These are phyloP conservation scores for Acanthisitta chloris DNA, from an alignment of 2,113 vertebrate genomes.

Conservation along the genomic window DNA sequence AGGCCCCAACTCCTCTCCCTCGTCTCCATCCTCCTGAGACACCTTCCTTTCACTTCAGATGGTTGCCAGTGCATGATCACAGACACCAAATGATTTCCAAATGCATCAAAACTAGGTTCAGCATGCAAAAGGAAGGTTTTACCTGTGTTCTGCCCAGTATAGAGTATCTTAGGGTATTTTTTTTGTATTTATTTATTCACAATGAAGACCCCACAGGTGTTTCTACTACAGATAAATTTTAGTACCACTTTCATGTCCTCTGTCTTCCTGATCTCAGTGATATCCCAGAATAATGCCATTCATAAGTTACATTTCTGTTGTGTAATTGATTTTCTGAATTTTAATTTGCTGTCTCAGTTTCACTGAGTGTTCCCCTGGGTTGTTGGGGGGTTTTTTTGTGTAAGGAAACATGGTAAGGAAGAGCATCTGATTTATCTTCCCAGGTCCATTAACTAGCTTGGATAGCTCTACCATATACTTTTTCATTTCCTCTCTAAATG, in stretches of 20 bases:
- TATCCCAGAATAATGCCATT: background rate
- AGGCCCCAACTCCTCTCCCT: background rate
- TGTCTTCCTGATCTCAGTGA: background rate
- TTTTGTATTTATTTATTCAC: background rate
- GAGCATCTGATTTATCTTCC: conserved; percentile 41
- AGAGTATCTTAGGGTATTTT: background rate
- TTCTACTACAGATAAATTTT: background rate
- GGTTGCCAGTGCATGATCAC: background rate
- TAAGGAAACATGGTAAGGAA: background rate
- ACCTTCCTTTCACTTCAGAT: background rate
- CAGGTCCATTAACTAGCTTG: conserved; percentile 16
- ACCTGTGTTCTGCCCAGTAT: background rate
- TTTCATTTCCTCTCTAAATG: conserved; percentile 51
- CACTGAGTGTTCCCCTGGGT: background rate
- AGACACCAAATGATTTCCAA: background rate
- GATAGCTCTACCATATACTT: conserved; percentile 20
- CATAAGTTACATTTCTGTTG: background rate
- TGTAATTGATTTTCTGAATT: conserved; percentile 5
- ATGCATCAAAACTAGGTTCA: background rate
- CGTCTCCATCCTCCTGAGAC: background rate
- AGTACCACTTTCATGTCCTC: background rate
- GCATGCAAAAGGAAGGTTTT: background rate
- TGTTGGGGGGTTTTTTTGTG: background rate
- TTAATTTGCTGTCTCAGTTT: background rate
- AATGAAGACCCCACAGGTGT: background rate